These are phyloP conservation scores for Rhinatrema bivittatum DNA, from an alignment of 2,797 vertebrate species.

Conservation along the genomic window DNA sequence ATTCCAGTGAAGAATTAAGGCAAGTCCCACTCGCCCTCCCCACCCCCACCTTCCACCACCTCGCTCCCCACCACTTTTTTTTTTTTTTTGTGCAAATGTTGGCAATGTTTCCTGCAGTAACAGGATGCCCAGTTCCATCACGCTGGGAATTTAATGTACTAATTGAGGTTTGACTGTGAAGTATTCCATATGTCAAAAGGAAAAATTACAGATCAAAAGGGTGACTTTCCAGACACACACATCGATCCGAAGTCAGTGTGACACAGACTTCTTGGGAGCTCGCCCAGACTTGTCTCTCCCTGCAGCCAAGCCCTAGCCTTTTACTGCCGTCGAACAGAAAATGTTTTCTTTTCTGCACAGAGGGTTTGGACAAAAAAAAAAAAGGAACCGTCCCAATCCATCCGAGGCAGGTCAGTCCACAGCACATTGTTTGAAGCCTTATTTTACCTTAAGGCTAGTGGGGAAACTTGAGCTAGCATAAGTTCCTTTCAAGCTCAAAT, in stretches of 20 bases:
- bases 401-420: too few relatives aligned
- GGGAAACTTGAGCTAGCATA: too few relatives aligned
- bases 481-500: slow-evolving; percentile 2
- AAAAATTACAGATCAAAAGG: slow-evolving; percentile 43
- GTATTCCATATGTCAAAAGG: slow-evolving; percentile 41
- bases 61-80: too few relatives aligned
- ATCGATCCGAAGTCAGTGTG: slow-evolving; percentile 37
- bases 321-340: slow-evolving; percentile 37
- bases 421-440: too few relatives aligned
- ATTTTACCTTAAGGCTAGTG: too few relatives aligned
- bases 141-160: slow-evolving; percentile 30
- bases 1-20: too few relatives aligned
- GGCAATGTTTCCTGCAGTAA: slow-evolving; percentile 16
- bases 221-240: slow-evolving; percentile 43
- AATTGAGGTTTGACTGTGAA: slow-evolving; percentile 36
- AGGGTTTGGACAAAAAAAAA: too few relatives aligned
- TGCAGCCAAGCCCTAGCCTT: slow-evolving; percentile 36
- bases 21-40: too few relatives aligned
- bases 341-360: slow-evolving; percentile 34
- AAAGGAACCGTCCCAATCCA: slow-evolving; percentile 23
- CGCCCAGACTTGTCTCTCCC: slow-evolving; percentile 42
- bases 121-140: slow-evolving; percentile 27
- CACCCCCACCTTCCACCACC: too few relatives aligned
- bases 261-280: slow-evolving; percentile 42
- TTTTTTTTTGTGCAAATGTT: slow-evolving; percentile 28